Evolutionary conservation across 1,140 invertebrate species (phyloP), one percentile per base, ranked within the genome.

Genomic region (Apis laboriosa): DNA sequence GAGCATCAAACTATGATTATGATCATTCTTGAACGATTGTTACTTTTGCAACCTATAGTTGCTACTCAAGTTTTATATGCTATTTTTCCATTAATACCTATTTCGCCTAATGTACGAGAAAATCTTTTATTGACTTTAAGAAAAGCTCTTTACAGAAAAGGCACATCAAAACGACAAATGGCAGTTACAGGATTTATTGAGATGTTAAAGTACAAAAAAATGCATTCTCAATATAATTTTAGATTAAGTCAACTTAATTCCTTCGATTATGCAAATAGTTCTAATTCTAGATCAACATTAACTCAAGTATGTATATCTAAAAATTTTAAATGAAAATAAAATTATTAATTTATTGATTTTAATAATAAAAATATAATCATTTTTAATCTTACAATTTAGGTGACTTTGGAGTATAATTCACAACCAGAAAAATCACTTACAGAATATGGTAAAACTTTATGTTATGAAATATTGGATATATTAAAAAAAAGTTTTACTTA

Each of bases 391-490:
- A 0, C 53, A 75, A 82, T 68, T 43, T 70, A 94, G 91, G 92
- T 89, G 15, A 92, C 90, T 4, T 66, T 94, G 34, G 93, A 94
- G 60, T 90, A 83, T 84, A 70, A 56, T n/a, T 74, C 89, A 2
- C 86, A 77, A 28, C 84, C 68, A 82, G 73, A 53, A 70, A 21
- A 83, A 12, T 34, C 64, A 13, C 83, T 74, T 17, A 53, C 85
- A 0, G 93, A 92, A 87, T 92, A 92, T 28, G 95, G 95, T 84
- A 94, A 95, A 82, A 94, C 94, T 9, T 92, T 96, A 51, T 95
- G 95, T 84, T 92, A 95, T 75, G 96, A 96, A 90, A 93, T 96
- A 43, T 89, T 96, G 17, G 94, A 93, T 3, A 96, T 96, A 87
- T 89, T 96, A 55, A 94, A 93, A 60, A 94, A 95, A 21, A 96